Base-by-base conservation (phyloP, 2,888 invertebrate genomes). In the Nipponacmea schrenckii region DNA sequence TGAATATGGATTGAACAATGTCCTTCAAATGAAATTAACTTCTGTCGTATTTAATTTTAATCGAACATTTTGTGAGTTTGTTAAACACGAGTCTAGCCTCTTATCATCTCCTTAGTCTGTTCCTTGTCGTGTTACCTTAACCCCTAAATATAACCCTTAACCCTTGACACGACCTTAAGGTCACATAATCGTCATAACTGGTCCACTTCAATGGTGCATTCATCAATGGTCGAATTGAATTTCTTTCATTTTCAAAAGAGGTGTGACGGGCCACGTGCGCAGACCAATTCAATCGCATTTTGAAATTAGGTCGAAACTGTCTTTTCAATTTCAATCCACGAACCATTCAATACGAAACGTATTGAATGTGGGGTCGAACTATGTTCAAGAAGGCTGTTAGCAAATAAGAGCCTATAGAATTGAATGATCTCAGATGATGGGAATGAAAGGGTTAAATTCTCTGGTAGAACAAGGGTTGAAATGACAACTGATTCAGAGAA, bases 101-200 rank as follows among this genome's bases (percentile, higher is more conserved):
- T 56, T 56, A 20, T 56, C 56, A 20, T 24, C 56, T 20, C 20
- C 56, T 56, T 56, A 56, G 20, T 56, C 20, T 56, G 56, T 56
- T 24, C 56, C 56, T 24, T 56, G 56, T 56, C 56, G 24, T 24
- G 56, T 56, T 56, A 20, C 56, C 24, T 20, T 56, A 56, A 56
- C 56, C 56, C 56, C 14, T 20, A 56, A 56, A 24, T 56, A 56
- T 56, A 20, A 56, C 56, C 56, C 56, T 24, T 56, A 14, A 56
- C 4, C 56, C 56, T 24, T 56, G 56, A 56, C 56, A 56, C 24
- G 56, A 56, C 56, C 56, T 56, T 56, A 56, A 56, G 56, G 56
- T 56, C 56, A 56, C 20, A 56, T 15, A 56, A 24, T 56, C 56
- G 56, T 56, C 56, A 56, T 56, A 56, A 24, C 24, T 24, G 24